phyloP scores from a whole-genome alignment of 2,888 invertebrate species.

The Drosophila pegasa region DNA sequence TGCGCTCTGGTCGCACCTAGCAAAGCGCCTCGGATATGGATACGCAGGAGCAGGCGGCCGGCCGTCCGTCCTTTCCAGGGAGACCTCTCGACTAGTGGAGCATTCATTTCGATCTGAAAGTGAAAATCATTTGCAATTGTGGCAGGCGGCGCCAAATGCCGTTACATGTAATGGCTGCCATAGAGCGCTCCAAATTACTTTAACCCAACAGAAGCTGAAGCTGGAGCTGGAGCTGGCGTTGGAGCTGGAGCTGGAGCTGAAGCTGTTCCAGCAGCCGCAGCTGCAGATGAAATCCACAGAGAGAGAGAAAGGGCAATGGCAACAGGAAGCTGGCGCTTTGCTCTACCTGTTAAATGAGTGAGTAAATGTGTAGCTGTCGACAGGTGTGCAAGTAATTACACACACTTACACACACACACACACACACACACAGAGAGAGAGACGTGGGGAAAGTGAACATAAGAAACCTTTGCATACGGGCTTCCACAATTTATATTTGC shows the following conservation, averaged over 20 bases:
- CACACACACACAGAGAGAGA: slow-evolving; percentile 7
- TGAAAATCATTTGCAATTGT: slow-evolving; percentile 81
- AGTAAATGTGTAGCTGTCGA: slow-evolving; percentile 80
- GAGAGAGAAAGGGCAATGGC: not conserved
- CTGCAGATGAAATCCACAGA: slow-evolving; percentile 18
- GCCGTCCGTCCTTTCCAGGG: not conserved
- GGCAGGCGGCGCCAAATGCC: slow-evolving; percentile 59
- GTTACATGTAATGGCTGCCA: slow-evolving; percentile 69
- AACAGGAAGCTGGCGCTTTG: slow-evolving; percentile 1
- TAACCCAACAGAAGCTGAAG: slow-evolving; percentile 44
- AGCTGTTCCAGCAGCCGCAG: slow-evolving; percentile 37
- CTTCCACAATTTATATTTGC: slow-evolving; percentile 77
- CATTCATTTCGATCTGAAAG: slow-evolving; percentile 80
- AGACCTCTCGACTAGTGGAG: slow-evolving; percentile 57
- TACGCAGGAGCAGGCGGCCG: slow-evolving; percentile 43
- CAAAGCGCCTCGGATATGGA: slow-evolving; percentile 41
- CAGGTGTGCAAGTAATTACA: slow-evolving; percentile 80
- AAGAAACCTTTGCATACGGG: slow-evolving; percentile 71
- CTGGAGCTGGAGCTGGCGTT: not conserved
- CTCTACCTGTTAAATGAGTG: slow-evolving; percentile 72
- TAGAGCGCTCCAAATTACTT: slow-evolving; percentile 76
- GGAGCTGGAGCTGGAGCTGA: not conserved
- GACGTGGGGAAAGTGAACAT: slow-evolving; percentile 9
- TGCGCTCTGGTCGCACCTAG: slow-evolving; percentile 49
- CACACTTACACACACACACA: slow-evolving; percentile 59